A percentile compares a stretch with the other conserved stretches of the same genome.
phyloP scores from a whole-genome alignment of 2,113 vertebrate genomes.

The Hiodon alosoides region DNA sequence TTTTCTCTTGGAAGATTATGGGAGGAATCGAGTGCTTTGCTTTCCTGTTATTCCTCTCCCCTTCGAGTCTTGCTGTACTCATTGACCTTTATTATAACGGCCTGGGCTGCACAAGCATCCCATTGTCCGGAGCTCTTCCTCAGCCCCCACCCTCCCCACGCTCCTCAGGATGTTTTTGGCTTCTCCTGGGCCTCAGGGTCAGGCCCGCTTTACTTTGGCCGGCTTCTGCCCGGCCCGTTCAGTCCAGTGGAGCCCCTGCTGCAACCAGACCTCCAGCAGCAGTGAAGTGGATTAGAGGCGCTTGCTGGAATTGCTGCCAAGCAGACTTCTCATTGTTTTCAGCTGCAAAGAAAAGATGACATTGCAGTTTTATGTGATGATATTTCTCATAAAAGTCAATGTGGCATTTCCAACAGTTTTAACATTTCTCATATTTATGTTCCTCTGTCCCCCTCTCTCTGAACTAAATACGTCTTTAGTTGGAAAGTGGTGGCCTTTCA shows the following conservation, averaged over 20 bases:
- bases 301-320: not conserved
- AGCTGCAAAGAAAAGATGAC: not conserved
- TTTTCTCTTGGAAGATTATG: not conserved
- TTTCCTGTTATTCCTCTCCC: slow-evolving; percentile 7
- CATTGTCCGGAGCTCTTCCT: slow-evolving; percentile 1
- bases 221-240: not conserved
- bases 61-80: not conserved
- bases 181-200: not conserved
- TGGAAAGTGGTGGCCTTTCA: not conserved
- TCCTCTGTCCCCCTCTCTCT: not conserved
- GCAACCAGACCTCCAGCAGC: not conserved
- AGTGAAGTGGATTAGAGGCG: not conserved
- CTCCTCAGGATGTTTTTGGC: slow-evolving; percentile 17
- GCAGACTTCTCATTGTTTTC: not conserved
- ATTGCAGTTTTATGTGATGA: not conserved
- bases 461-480: not conserved
- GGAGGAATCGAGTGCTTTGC: not conserved
- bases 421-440: not conserved
- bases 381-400: not conserved
- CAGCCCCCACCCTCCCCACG: not conserved
- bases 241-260: not conserved
- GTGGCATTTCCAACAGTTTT: not conserved
- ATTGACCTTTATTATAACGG: slow-evolving; percentile 14
- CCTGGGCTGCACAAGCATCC: not conserved
- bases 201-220: not conserved